These are phyloP conservation scores for Parapristionchus giblindavisi DNA, from an alignment of 2,888 invertebrate species.

Conservation along the genomic window DNA sequence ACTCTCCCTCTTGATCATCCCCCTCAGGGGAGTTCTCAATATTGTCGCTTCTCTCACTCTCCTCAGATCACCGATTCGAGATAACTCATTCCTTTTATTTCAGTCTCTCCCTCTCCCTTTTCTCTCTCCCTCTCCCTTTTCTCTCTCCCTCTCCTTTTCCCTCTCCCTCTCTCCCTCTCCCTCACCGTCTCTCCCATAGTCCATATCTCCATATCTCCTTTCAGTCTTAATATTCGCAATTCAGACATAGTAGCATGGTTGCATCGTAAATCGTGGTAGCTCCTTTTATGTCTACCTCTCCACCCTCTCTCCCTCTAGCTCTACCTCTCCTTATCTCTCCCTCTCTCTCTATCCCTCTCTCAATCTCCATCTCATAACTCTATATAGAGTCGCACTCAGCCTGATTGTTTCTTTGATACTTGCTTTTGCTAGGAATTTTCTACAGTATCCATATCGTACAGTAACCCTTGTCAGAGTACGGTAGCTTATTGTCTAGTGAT, in stretches of 20 bases:
- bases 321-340: neutral
- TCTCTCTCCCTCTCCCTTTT: constrained; percentile 11
- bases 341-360: neutral
- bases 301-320: neutral
- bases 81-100: neutral
- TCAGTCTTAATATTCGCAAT: neutral
- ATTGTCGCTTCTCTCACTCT: constrained; percentile 12
- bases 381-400: neutral
- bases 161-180: neutral
- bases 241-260: no score
- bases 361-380: neutral
- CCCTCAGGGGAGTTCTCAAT: neutral
- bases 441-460: no score
- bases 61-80: constrained; percentile 16
- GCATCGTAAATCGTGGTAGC: no score
- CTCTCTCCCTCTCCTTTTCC: constrained; percentile 14
- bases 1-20: no score
- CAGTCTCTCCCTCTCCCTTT: neutral
- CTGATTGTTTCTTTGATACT: no score
- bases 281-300: no score
- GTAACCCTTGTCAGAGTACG: no score
- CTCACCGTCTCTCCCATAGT: neutral
- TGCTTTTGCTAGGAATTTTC: no score
- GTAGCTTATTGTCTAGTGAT: no score
- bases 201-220: neutral